These are phyloP conservation scores for Hydropsyche betteni DNA, from an alignment of 2,888 invertebrate genomes.

Conservation along the genomic window DNA sequence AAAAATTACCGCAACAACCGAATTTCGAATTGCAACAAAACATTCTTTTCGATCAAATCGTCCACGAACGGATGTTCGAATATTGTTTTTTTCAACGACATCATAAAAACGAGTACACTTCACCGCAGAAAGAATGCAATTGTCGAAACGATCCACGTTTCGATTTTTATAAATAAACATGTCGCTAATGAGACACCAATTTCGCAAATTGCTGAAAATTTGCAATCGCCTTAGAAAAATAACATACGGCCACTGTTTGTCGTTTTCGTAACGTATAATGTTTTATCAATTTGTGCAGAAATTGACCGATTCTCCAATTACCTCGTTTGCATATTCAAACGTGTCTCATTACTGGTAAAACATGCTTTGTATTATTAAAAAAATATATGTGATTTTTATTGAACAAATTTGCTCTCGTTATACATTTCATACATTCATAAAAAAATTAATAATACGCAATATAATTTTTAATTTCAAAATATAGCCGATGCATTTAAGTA, in stretches of 20 bases:
- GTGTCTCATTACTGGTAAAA: background rate
- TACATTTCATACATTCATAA: too few relatives aligned
- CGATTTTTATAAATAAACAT: background rate
- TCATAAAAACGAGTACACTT: background rate
- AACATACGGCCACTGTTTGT: background rate
- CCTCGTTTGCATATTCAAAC: too few relatives aligned
- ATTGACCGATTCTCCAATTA: too few relatives aligned
- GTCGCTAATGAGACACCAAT: too few relatives aligned
- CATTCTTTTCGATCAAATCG: background rate
- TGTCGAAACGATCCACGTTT: background rate
- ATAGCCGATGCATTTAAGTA: too few relatives aligned
- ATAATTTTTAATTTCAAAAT: too few relatives aligned
- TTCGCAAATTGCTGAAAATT: slow-evolving; percentile 21
- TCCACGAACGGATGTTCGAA: background rate
- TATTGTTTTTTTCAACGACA: background rate
- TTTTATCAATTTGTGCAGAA: too few relatives aligned
- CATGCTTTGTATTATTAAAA: background rate
- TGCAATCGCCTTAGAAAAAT: background rate
- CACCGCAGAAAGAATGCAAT: background rate
- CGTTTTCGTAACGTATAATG: too few relatives aligned
- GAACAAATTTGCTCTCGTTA: too few relatives aligned
- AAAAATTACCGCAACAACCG: background rate
- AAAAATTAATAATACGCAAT: too few relatives aligned
- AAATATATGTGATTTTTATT: too few relatives aligned
- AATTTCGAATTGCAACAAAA: background rate